Conservation (phyloP, 2,113 vertebrate species). For the Perca schrenkii region DNA sequence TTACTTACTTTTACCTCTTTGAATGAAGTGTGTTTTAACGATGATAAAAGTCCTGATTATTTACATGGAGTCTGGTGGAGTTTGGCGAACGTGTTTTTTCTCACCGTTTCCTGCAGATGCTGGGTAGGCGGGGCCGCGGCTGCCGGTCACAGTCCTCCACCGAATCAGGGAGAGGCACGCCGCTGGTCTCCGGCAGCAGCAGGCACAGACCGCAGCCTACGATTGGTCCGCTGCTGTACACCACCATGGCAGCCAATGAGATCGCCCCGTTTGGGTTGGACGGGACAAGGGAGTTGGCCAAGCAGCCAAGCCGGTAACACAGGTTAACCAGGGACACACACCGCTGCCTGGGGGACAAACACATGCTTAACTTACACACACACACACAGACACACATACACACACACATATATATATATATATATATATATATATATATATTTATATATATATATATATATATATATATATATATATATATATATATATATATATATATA, state of each 20-base stretch:
- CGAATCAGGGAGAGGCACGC: constrained; percentile 77
- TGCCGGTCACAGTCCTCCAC: constrained; percentile 79
- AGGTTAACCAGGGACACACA: constrained; percentile 79
- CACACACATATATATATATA: too few relatives aligned
- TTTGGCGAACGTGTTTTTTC: not conserved
- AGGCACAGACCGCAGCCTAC: constrained; percentile 75
- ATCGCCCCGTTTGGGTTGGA: constrained; percentile 53
- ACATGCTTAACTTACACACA: not conserved
- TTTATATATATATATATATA: too few relatives aligned
- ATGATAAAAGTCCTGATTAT: too few relatives aligned
- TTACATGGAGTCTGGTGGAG: too few relatives aligned
- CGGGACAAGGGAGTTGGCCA: constrained; percentile 74
- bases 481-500: too few relatives aligned
- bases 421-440: too few relatives aligned
- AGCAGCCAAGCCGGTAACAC: constrained; percentile 75
- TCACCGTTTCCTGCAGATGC: constrained; percentile 50
- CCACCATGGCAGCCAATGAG: constrained; percentile 79
- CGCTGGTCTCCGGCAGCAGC: constrained; percentile 82
- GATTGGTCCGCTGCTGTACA: constrained; percentile 81
- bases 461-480: too few relatives aligned
- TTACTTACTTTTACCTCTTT: too few relatives aligned
- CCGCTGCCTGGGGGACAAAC: constrained; percentile 68
- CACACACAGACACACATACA: too few relatives aligned
- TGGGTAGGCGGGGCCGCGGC: constrained; percentile 19
- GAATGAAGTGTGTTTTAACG: too few relatives aligned